Evolutionary conservation across 2,888 invertebrate genomes (phyloP), one percentile per base, ranked within the genome.

Genomic region (Pyrrhia umbra): DNA sequence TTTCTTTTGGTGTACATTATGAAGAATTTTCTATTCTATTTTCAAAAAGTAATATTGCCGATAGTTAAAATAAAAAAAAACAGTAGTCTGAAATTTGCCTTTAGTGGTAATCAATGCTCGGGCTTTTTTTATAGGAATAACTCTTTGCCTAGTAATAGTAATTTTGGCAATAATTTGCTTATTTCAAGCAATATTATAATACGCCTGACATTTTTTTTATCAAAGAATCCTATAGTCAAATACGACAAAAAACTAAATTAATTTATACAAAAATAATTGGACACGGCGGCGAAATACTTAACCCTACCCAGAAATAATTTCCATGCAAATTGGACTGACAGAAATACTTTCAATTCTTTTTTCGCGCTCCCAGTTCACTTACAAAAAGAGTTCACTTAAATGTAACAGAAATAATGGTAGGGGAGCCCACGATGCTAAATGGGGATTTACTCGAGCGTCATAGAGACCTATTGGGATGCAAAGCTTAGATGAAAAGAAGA

Each of bases 311-410:
- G 49, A 39, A 46, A 49, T 34, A 13, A 54, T 61, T 67, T 51
- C 43, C 15, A 62, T 55, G 10, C 8, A 73, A 73, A 67, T 73
- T 37, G 25, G 15, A 55, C 50, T 27, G 8, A 46, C 37, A 43
- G 55, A 46, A 42, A 20, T 5, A 16, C 9, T 16, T 42, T 27
- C 4, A 21, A n/a, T 37, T 40, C 20, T 30, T 47, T 46, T 49
- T 34, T 20, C 42, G 20, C 37, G 10, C 10, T 43, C n/a, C 6
- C 16, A 16, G 23, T 45, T 49, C 37, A 34, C 18, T 46, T 34
- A 46, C 18, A 54, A 45, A 58, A 52, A 18, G 20, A 25, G 20
- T 27, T 23, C 25, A 15, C 20, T 34, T 34, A 10, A 42, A 23
- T 51, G 2, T 39, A 39, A 50, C 15, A 43, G 39, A 34, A 39